A percentile compares a stretch with the other conserved stretches of the same genome.
Conservation (phyloP, 1,140 invertebrate species). For the Megalonaias nervosa region DNA sequence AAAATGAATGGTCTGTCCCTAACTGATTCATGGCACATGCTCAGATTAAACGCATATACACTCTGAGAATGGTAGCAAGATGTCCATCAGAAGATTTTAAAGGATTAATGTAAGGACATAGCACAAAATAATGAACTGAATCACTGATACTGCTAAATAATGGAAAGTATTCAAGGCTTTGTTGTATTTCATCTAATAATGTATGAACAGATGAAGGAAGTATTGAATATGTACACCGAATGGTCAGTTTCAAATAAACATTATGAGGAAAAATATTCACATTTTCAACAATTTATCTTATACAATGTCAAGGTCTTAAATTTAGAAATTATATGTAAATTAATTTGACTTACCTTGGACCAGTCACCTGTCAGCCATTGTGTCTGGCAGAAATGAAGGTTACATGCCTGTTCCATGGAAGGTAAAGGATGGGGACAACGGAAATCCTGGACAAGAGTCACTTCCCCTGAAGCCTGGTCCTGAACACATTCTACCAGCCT, state of each 20-base stretch:
- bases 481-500: conserved; percentile 89
- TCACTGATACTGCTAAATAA: too few species aligned
- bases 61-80: too few species aligned
- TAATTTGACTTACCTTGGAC: conserved; percentile 29
- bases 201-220: neutral
- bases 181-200: neutral
- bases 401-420: conserved; percentile 37
- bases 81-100: too few species aligned
- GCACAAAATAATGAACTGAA: too few species aligned
- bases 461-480: conserved; percentile 88
- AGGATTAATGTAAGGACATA: too few species aligned
- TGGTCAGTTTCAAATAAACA: neutral
- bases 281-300: neutral
- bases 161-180: neutral
- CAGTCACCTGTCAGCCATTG: conserved; percentile 42
- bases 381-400: conserved; percentile 43
- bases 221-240: too few species aligned
- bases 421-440: conserved; percentile 45
- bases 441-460: conserved; percentile 53
- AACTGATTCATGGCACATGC: too few species aligned
- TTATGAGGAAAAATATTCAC: neutral
- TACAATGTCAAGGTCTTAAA: too few species aligned
- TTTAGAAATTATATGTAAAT: neutral
- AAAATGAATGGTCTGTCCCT: too few species aligned
- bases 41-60: too few species aligned